These are phyloP conservation scores for Amiota minor DNA, from an alignment of 2,888 invertebrate species.

Conservation along the genomic window DNA sequence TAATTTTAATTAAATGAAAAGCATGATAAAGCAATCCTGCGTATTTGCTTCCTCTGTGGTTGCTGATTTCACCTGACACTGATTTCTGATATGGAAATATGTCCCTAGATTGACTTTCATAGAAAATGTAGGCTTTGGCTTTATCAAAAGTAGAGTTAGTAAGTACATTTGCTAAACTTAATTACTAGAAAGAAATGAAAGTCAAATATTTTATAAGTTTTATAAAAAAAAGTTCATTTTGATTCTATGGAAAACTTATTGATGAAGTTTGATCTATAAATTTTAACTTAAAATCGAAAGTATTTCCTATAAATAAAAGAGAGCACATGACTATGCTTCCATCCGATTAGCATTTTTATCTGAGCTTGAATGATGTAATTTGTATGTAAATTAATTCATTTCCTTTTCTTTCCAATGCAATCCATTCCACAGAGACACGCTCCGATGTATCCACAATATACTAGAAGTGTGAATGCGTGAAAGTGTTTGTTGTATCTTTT, in stretches of 20 bases:
- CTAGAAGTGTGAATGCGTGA: conserved; percentile 2
- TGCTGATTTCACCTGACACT: neutral
- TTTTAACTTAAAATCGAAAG: neutral
- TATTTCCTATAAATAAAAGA: neutral
- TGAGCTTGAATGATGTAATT: conserved; percentile 5
- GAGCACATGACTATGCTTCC: no score
- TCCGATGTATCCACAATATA: neutral
- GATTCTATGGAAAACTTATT: no score
- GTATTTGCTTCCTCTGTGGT: conserved; percentile 1
- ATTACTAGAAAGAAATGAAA: no score
- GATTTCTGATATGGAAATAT: no score
- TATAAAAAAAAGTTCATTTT: no score
- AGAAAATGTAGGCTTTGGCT: no score
- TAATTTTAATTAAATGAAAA: neutral
- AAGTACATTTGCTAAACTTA: no score
- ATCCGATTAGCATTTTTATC: no score
- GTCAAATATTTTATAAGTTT: no score
- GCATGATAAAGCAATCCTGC: neutral
- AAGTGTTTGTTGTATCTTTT: conserved; percentile 1
- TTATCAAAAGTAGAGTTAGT: no score
- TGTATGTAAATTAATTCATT: conserved; percentile 12
- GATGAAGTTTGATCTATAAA: no score
- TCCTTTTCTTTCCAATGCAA: neutral
- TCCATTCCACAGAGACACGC: neutral
- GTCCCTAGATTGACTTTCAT: no score